Conservation (phyloP, 2,797 vertebrate genomes). For the Enteromius radiatus region DNA sequence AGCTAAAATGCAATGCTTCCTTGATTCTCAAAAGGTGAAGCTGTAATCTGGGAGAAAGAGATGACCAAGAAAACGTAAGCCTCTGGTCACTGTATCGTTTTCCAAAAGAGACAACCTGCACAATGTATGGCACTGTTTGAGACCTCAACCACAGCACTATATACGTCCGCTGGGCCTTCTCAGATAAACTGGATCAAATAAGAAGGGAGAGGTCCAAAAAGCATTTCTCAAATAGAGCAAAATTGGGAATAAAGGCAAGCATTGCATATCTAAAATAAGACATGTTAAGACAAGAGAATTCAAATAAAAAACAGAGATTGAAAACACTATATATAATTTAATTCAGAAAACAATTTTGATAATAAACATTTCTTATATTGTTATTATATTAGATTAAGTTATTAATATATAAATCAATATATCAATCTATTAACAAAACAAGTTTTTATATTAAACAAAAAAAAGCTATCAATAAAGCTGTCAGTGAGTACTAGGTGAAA, state of each 20-base stretch:
- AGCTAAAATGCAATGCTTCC: constrained; percentile 20
- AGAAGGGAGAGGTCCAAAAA: not conserved
- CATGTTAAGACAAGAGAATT: not conserved
- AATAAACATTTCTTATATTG: not conserved
- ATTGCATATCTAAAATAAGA: not conserved
- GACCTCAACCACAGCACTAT: constrained; percentile 41
- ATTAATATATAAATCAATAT: too few species aligned
- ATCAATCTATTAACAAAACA: too few species aligned
- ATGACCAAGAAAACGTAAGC: constrained; percentile 19
- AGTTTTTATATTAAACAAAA: not conserved
- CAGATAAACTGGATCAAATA: not conserved
- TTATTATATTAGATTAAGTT: not conserved
- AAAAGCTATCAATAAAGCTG: not conserved
- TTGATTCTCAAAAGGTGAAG: constrained; percentile 60
- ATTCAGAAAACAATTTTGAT: not conserved
- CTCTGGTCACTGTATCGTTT: constrained; percentile 70
- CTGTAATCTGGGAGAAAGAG: constrained; percentile 25
- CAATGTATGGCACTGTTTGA: constrained; percentile 76
- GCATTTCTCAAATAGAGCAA: not conserved
- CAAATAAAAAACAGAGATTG: too few species aligned
- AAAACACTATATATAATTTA: not conserved
- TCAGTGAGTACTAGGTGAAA: not conserved
- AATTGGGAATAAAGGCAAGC: not conserved
- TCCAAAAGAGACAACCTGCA: constrained; percentile 68
- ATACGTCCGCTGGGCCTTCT: not conserved